Conservation (phyloP, 1,140 invertebrate genomes). For the Drosophila ohnishii region DNA sequence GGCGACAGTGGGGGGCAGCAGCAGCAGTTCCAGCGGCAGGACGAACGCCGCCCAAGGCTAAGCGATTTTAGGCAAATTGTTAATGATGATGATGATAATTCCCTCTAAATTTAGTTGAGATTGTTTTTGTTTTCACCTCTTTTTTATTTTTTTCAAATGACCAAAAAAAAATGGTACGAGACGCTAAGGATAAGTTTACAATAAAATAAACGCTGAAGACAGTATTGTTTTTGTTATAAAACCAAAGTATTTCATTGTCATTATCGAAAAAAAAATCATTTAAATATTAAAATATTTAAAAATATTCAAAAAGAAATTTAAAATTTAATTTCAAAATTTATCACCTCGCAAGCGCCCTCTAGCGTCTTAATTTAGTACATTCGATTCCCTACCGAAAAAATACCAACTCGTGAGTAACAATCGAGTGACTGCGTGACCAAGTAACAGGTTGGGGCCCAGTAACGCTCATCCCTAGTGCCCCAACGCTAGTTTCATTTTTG, state of each 20-base stretch:
- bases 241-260: slow-evolving; percentile 27
- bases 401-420: not conserved
- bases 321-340: too few species aligned
- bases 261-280: not conserved
- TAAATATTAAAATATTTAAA: too few species aligned
- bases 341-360: too few species aligned
- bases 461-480: slow-evolving; percentile 4
- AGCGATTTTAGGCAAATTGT: slow-evolving; percentile 24
- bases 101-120: slow-evolving; percentile 53
- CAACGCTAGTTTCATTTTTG: slow-evolving; percentile 65
- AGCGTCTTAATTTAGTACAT: too few species aligned
- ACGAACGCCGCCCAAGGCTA: slow-evolving; percentile 25
- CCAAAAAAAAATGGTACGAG: slow-evolving; percentile 32
- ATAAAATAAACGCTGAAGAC: slow-evolving; percentile 51
- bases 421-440: not conserved
- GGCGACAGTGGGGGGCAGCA: not conserved
- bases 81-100: slow-evolving; percentile 37
- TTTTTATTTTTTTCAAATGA: slow-evolving; percentile 34
- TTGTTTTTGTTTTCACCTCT: slow-evolving; percentile 37
- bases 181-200: slow-evolving; percentile 43
- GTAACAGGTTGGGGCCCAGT: slow-evolving; percentile 6
- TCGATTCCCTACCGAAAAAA: not conserved
- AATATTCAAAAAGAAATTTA: too few species aligned
- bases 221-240: slow-evolving; percentile 71
- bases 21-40: slow-evolving; percentile 3